Conservation (phyloP, 2,888 invertebrate species). For the Phyllotreta cruciferae region DNA sequence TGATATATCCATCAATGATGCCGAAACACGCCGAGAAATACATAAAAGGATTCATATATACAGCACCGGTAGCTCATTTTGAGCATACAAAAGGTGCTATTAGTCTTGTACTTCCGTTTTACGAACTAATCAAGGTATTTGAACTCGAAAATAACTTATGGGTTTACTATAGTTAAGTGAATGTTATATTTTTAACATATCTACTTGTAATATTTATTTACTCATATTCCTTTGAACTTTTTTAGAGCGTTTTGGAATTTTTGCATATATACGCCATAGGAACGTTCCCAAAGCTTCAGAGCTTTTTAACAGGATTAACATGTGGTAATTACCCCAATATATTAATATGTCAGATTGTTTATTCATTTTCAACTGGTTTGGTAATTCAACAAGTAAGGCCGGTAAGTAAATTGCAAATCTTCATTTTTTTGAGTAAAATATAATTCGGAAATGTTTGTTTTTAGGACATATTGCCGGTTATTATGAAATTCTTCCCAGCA, state of each 20-base stretch:
- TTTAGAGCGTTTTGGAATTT: slow-evolving; percentile 18
- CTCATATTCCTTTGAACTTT: slow-evolving; percentile 14
- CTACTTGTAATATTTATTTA: too few relatives aligned
- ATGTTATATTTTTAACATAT: too few relatives aligned
- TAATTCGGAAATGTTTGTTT: slow-evolving; percentile 20
- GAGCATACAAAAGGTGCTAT: slow-evolving; percentile 59
- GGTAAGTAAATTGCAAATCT: slow-evolving; percentile 18
- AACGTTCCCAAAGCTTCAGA: slow-evolving; percentile 14
- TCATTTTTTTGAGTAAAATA: slow-evolving; percentile 7
- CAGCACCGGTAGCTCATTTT: slow-evolving; percentile 73
- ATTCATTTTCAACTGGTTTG: slow-evolving; percentile 19
- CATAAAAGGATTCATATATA: slow-evolving; percentile 68
- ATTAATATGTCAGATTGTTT: slow-evolving; percentile 15
- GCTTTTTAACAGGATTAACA: neutral
- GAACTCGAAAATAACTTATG: neutral
- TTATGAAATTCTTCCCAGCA: slow-evolving; percentile 37
- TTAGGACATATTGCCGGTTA: slow-evolving; percentile 39
- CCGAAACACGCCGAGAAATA: slow-evolving; percentile 70
- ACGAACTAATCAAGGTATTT: slow-evolving; percentile 20
- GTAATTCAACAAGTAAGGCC: slow-evolving; percentile 28
- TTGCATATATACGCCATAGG: neutral
- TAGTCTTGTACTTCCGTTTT: slow-evolving; percentile 28
- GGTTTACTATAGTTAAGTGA: too few relatives aligned
- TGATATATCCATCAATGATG: slow-evolving; percentile 71
- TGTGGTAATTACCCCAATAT: slow-evolving; percentile 27